These are phyloP conservation scores for Geotrypetes seraphini DNA, from an alignment of 2,797 vertebrate genomes.

Conservation along the genomic window DNA sequence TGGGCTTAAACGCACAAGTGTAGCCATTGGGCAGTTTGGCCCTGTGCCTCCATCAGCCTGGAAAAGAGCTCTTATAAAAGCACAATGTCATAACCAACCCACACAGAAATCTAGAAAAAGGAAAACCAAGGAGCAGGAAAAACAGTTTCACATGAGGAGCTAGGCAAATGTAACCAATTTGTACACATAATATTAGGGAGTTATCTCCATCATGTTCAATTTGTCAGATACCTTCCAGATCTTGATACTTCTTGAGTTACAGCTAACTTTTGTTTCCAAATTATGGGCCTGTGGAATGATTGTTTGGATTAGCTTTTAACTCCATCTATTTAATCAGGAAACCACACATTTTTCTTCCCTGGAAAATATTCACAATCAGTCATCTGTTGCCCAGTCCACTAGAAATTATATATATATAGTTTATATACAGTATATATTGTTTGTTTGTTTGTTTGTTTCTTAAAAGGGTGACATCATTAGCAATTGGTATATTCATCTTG, in stretches of 20 bases:
- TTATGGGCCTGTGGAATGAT: conserved; percentile 16
- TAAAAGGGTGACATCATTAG: too few species aligned
- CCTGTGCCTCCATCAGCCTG: too few species aligned
- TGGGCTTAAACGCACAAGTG: too few species aligned
- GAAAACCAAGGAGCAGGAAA: conserved; percentile 23
- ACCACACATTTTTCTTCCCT: conserved; percentile 33
- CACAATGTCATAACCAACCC: too few species aligned
- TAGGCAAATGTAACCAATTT: conserved; percentile 34
- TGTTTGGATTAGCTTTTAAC: conserved; percentile 23
- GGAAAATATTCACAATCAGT: conserved; percentile 22
- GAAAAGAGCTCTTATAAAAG: too few species aligned
- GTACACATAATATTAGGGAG: conserved; percentile 24
- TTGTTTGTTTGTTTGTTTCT: neutral
- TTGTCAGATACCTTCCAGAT: conserved; percentile 33
- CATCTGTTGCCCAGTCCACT: conserved; percentile 22
- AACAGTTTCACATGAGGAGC: too few species aligned
- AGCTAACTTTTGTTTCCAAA: conserved; percentile 35
- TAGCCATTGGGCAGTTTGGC: too few species aligned
- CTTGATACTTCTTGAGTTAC: neutral
- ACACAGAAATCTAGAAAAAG: conserved; percentile 26
- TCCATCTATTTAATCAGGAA: conserved; percentile 21
- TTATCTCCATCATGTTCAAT: conserved; percentile 28
- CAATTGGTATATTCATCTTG: too few species aligned
- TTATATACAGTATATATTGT: too few species aligned
- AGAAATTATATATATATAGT: conserved; percentile 6